Evolutionary conservation across 2,888 invertebrate genomes (phyloP), one percentile per base, ranked within the genome.

Genomic region (Microchrysa polita): DNA sequence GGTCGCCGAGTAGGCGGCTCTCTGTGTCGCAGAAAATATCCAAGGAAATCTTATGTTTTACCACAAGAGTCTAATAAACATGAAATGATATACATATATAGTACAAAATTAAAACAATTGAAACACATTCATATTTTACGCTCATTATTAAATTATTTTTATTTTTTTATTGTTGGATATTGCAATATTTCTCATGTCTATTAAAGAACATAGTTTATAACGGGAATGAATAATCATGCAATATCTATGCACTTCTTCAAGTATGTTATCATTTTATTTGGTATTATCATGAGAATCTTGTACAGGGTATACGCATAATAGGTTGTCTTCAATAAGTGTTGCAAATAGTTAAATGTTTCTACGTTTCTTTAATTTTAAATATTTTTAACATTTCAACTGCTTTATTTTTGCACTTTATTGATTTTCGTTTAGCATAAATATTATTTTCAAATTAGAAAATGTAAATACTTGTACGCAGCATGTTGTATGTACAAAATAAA

Each of bases 81-180:
- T n/a, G n/a, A n/a, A n/a, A n/a, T n/a, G n/a, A n/a, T n/a, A n/a
- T n/a, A n/a, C n/a, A n/a, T n/a, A 61, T 63, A 18, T 57, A 34
- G n/a, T 16, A 59, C 40, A 53, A 76, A 67, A 76, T 65, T 73
- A 77, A 77, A 74, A 73, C 71, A 72, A 75, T 76, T 73, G 67
- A 75, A 75, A 76, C 75, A 71, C 74, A 72, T 59, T 75, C 20
- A 73, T 75, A 69, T 42, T 73, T 73, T 53, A 48, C 76, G 74
- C 74, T 63, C 60, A 76, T 75, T 76, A 78, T 77, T n/a, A 78
- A 78, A 77, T 78, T 78, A 76, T 78, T 75, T 77, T 73, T 65
- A 76, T 74, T 75, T 57, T n/a, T n/a, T n/a, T n/a, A n/a, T n/a
- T 59, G 20, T n/a, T 20, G 20, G 44, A 42, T 44, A 44, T 65